phyloP scores from a whole-genome alignment of 2,888 invertebrate genomes.

The Ochropleura plecta region DNA sequence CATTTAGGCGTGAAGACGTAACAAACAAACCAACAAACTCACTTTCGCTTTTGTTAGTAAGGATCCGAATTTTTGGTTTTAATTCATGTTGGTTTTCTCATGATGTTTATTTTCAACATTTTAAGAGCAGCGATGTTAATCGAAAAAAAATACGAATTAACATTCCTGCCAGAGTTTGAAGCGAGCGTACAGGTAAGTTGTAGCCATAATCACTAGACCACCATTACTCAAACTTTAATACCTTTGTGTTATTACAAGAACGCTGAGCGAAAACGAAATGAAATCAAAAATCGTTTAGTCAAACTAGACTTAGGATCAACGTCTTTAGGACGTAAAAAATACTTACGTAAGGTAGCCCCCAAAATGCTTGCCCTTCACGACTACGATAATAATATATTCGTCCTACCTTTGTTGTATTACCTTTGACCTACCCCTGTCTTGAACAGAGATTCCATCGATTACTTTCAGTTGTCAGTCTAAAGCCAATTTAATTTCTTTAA shows the following conservation, averaged over 20 bases:
- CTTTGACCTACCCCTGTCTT: slow-evolving; percentile 31
- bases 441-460: slow-evolving; percentile 31
- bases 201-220: neutral
- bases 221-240: neutral
- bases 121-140: neutral
- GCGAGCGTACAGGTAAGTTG: no score
- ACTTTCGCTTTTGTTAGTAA: no score
- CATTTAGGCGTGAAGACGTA: no score
- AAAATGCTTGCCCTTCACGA: neutral
- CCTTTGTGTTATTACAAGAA: neutral
- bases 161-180: neutral
- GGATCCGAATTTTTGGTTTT: neutral
- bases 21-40: no score
- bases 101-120: neutral
- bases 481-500: slow-evolving; percentile 45
- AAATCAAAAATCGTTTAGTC: slow-evolving; percentile 4
- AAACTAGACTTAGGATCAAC: neutral
- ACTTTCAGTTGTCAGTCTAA: slow-evolving; percentile 24
- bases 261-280: neutral
- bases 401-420: slow-evolving; percentile 35
- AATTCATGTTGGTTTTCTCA: neutral
- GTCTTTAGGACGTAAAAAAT: neutral
- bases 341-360: neutral
- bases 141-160: neutral
- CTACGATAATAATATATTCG: neutral